Conservation (phyloP, 2,113 vertebrate genomes). For the Odocoileus hemionus region DNA sequence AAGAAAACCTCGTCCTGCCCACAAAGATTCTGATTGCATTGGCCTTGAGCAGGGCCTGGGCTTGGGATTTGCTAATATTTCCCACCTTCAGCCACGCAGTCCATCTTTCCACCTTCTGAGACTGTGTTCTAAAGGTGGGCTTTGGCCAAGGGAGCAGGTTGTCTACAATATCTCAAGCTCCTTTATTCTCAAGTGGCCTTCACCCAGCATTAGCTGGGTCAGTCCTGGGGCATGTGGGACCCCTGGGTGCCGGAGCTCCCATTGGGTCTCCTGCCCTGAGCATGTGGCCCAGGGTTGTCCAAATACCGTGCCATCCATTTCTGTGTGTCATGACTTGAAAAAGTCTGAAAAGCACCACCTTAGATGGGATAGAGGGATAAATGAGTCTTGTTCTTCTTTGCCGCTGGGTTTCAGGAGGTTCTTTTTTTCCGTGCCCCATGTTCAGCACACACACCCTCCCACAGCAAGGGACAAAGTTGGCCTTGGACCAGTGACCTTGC, state of each 20-base stretch:
- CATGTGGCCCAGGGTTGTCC: background rate
- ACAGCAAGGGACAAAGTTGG: background rate
- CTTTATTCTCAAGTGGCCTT: background rate
- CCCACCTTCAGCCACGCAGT: background rate
- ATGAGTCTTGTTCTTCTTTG: background rate
- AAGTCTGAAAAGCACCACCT: background rate
- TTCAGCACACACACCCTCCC: background rate
- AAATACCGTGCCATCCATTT: background rate
- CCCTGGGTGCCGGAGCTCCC: background rate
- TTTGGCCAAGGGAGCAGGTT: background rate
- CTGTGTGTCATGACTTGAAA: background rate
- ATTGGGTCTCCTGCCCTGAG: fast-evolving
- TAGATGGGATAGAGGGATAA: background rate
- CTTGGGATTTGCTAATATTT: background rate
- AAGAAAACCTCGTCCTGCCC: background rate
- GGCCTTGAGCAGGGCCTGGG: background rate
- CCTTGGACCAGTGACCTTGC: background rate
- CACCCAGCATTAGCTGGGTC: background rate
- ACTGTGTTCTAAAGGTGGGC: background rate
- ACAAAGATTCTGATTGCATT: background rate
- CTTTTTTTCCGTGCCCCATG: background rate
- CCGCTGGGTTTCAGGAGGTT: background rate
- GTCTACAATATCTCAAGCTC: background rate
- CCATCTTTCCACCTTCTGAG: background rate
- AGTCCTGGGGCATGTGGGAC: background rate